Percentiles rank a stretch among this genome's conserved stretches.
Conservation (phyloP, 2,888 invertebrate genomes). For the Ormyrus rosae region DNA sequence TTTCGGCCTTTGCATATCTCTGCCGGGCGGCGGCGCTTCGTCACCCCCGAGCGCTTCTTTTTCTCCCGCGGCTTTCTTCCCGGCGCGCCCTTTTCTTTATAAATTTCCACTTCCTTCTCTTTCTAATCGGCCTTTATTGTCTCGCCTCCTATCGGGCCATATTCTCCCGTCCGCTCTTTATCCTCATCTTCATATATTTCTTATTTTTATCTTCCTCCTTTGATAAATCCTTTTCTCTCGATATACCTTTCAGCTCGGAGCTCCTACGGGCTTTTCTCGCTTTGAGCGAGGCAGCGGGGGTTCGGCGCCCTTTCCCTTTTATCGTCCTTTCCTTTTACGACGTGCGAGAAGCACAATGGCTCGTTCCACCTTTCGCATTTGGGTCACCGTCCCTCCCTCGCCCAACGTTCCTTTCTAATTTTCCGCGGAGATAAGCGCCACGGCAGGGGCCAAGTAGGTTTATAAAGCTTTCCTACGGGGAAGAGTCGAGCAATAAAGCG, state of each 20-base stretch:
- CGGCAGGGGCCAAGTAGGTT: conserved; percentile 58
- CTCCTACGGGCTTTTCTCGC: no score
- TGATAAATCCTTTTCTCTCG: conserved; percentile 18
- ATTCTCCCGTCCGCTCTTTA: conserved; percentile 5
- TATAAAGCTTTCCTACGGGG: conserved; percentile 30
- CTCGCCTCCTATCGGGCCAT: neutral
- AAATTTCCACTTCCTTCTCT: conserved; percentile 50
- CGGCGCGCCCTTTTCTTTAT: conserved; percentile 43
- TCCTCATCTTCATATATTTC: conserved; percentile 39
- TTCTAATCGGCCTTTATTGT: conserved; percentile 26
- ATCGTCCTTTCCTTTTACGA: conserved; percentile 57
- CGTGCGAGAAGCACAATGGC: conserved; percentile 56
- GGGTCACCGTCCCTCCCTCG: conserved; percentile 42
- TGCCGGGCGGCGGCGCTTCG: conserved; percentile 55
- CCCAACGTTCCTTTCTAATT: conserved; percentile 54
- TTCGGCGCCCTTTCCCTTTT: conserved; percentile 50
- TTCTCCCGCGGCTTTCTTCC: conserved; percentile 45
- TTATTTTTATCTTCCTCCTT: conserved; percentile 44
- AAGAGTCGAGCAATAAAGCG: conserved; percentile 9
- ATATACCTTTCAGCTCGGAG: no score
- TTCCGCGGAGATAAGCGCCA: conserved; percentile 59
- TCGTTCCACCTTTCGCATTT: conserved; percentile 56
- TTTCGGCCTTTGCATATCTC: conserved; percentile 68
- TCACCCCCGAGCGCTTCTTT: conserved; percentile 55
- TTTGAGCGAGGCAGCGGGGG: neutral